These are phyloP conservation scores for Anguilla pacifica DNA, from an alignment of 2,797 vertebrate genomes.

Conservation along the genomic window DNA sequence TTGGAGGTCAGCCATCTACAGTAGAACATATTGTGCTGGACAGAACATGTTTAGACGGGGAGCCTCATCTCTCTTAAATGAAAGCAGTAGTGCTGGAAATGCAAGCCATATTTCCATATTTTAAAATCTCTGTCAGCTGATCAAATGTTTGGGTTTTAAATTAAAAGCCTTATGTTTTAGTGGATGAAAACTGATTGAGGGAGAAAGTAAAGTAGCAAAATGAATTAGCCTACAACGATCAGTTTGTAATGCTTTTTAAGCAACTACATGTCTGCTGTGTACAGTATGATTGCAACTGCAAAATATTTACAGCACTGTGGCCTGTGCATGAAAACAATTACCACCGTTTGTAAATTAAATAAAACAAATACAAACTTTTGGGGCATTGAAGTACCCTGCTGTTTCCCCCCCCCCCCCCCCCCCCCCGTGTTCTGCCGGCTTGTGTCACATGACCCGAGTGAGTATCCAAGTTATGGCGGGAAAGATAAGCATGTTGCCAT, in stretches of 20 bases:
- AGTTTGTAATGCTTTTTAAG: neutral
- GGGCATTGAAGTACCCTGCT: neutral
- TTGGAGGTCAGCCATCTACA: too few relatives aligned
- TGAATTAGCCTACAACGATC: neutral
- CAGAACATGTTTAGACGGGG: too few relatives aligned
- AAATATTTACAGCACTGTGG: neutral
- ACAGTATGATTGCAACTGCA: neutral
- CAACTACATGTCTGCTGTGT: neutral
- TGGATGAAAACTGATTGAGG: neutral
- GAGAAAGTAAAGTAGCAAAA: neutral
- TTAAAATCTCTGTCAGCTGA: neutral
- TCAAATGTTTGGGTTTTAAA: neutral
- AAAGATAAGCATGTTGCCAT: neutral
- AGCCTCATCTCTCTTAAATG: too few relatives aligned
- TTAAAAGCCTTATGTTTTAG: neutral
- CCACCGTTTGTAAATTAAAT: neutral
- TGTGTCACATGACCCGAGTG: neutral
- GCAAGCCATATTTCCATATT: neutral
- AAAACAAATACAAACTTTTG: neutral
- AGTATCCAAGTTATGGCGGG: neutral
- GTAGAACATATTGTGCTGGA: too few relatives aligned
- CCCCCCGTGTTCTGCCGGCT: neutral
- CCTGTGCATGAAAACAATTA: neutral
- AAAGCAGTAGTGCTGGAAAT: neutral
- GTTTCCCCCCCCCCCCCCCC: neutral